Evolutionary conservation across 2,113 vertebrate genomes (phyloP).

Genomic region (Tursiops truncatus): DNA sequence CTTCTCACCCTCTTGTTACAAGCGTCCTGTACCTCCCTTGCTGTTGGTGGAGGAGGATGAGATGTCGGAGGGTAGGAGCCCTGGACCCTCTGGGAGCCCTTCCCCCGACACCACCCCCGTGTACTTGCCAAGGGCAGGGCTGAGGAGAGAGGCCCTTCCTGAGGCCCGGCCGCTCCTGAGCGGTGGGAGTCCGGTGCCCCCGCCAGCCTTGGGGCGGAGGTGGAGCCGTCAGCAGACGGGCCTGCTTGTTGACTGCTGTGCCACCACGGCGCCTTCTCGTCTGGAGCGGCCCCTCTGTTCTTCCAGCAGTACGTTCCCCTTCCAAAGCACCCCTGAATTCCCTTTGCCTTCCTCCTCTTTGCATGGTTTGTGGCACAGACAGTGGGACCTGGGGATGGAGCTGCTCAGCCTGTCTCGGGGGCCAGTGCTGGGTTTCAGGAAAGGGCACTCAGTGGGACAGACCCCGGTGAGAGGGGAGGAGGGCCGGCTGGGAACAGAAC

Average conservation of each 20-base stretch:
- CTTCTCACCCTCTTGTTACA: background rate
- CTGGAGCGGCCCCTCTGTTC: background rate
- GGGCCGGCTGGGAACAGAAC: background rate
- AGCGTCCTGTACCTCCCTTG: background rate
- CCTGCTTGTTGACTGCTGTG: background rate
- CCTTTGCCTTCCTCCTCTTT: background rate
- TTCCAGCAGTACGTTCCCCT: background rate
- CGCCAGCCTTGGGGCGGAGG: background rate
- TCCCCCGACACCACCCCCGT: background rate
- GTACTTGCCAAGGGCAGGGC: background rate
- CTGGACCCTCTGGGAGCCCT: background rate
- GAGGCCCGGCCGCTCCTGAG: background rate
- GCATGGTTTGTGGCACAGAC: background rate
- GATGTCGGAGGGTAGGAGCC: background rate
- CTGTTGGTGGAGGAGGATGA: background rate
- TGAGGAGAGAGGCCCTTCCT: background rate
- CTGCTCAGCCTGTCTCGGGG: background rate
- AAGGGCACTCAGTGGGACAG: background rate
- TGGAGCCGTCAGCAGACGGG: background rate
- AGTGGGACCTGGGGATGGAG: background rate
- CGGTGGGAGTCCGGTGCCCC: background rate
- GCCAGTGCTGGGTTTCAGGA: background rate
- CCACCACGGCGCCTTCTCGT: background rate
- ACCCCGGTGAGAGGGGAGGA: background rate
- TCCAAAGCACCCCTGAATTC: background rate